Evolutionary conservation across 2,113 vertebrate species (phyloP).

Genomic region (Rhynchopsitta pachyrhyncha): DNA sequence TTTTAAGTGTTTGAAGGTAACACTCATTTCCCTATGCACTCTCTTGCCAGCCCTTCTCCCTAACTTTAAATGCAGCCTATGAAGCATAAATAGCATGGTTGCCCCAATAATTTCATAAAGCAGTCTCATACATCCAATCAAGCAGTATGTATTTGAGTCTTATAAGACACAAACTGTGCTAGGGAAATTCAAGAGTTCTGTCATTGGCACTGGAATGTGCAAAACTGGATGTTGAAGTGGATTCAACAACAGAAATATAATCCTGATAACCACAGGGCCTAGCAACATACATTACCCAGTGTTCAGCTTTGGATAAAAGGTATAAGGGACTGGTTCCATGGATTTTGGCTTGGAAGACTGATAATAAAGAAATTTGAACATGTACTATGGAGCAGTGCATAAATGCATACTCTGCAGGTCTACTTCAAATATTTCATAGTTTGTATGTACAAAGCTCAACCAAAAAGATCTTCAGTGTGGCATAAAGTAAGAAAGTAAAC

Average conservation of each 20-base stretch:
- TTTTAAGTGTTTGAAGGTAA: neutral
- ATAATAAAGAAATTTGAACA: neutral
- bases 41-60: no score
- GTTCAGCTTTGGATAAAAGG: neutral
- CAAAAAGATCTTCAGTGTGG: neutral
- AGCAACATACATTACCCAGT: neutral
- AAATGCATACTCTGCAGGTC: neutral
- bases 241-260: neutral
- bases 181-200: neutral
- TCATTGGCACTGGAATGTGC: neutral
- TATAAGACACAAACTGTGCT: neutral
- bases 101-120: neutral
- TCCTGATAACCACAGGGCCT: neutral
- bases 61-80: neutral
- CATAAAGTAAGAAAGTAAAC: neutral
- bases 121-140: neutral
- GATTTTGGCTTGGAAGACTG: neutral
- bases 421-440: neutral
- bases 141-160: neutral
- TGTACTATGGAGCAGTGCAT: neutral
- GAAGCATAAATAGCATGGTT: neutral
- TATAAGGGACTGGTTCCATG: neutral
- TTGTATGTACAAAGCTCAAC: neutral
- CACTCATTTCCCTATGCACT: neutral
- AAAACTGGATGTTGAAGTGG: neutral